Percentiles rank a stretch among this genome's conserved stretches.
Conservation (phyloP, 1,140 invertebrate species). For the Drosophila kohkoa region DNA sequence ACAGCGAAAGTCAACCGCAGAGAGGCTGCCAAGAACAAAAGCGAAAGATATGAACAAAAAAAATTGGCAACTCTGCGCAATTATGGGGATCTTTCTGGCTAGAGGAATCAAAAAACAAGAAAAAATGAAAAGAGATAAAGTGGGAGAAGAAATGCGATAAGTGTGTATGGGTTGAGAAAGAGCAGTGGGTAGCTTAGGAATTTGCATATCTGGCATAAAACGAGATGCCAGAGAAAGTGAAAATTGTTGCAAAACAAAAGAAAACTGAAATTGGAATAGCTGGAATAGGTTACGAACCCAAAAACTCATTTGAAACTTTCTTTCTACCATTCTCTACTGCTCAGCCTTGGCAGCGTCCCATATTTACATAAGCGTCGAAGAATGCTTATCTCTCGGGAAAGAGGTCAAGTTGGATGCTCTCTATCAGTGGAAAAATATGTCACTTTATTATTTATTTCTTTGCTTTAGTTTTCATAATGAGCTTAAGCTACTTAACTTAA, state of each 20-base stretch:
- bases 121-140: background rate
- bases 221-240: constrained; percentile 51
- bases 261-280: constrained; percentile 46
- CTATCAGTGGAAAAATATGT: background rate
- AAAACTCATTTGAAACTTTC: constrained; percentile 39
- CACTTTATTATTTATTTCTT: constrained; percentile 15
- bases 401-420: constrained; percentile 16
- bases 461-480: constrained; percentile 15
- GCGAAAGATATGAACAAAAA: constrained; percentile 4
- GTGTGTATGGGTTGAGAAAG: constrained; percentile 16
- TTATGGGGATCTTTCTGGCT: constrained; percentile 8
- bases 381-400: constrained; percentile 10
- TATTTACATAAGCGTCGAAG: constrained; percentile 31
- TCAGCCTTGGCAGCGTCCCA: constrained; percentile 6
- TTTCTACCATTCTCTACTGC: background rate
- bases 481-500: constrained; percentile 23
- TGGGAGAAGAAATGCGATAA: constrained; percentile 12
- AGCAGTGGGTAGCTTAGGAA: constrained; percentile 30
- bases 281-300: background rate
- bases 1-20: constrained; percentile 11
- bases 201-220: constrained; percentile 56
- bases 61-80: constrained; percentile 24
- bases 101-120: background rate
- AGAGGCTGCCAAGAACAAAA: constrained; percentile 19
- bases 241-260: constrained; percentile 49